Base-by-base conservation (phyloP, 35 echinoderm and acorn worm species). In the Diadema setosum region DNA sequence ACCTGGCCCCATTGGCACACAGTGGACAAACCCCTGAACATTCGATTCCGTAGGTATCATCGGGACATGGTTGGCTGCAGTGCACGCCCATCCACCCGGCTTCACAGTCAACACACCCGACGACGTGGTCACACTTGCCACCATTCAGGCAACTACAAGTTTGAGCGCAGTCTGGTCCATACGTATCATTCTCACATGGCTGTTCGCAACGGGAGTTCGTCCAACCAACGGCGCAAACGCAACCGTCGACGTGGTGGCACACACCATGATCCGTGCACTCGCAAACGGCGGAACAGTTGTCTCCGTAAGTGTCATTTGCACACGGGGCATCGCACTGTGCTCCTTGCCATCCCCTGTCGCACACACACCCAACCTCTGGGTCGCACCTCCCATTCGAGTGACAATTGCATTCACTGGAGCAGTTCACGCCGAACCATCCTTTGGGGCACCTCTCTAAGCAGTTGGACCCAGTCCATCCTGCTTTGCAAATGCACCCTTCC, bases 81-180 rank as follows among this genome's bases (percentile, higher is more conserved):
- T 23, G 6, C 3, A 26, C 23, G 50, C 96, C 96, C 1, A 29
- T 85, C 81, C 75, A 95, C 37, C 96, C 96, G 25, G 90, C 84
- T 20, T 61, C 17, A 83, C 96, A 99, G 16, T 81, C 16, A 80
- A 93, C 91, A 11, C 57, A 31, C 29, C 96, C 96, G 25, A 89
- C 42, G 42, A 99, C 42, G 26, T 59, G 86, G 73, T 94, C 85
- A 75, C 95, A 97, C 17, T 36, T n/a, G 15, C 82, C 95, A 49
- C 91, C 87, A 67, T 97, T 93, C 11, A 37, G 30, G 57, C 96
- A 99, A 59, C 84, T 65, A 82, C 96, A 99, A 27, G 45, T 42
- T 17, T 70, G 58, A 5, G 40, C 40, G 58, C 96, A 99, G 29
- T 93, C 49, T 73, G 24, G 42, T n/a, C 96, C 96, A 81, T 65